A percentile compares a stretch with the other conserved stretches of the same genome.
Conservation (phyloP, 2,113 vertebrate species). For the Petrocephalus microphthalmus region DNA sequence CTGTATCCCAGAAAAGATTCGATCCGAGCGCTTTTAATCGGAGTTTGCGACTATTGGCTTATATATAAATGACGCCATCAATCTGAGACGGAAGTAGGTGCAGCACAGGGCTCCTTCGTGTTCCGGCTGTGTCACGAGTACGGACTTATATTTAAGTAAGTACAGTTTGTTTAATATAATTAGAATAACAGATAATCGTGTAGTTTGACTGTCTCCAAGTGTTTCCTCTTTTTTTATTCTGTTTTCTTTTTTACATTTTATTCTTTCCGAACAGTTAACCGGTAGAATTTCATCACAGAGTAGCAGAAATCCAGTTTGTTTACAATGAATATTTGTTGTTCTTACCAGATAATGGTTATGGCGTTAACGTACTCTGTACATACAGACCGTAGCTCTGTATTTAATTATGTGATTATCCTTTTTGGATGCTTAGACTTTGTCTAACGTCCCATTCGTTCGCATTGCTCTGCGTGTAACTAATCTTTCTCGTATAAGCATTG, state of each 20-base stretch:
- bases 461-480: neutral
- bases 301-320: neutral
- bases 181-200: neutral
- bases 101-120: neutral
- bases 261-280: neutral
- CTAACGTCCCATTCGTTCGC: neutral
- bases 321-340: neutral
- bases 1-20: neutral
- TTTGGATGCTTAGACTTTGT: neutral
- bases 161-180: neutral
- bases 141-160: neutral
- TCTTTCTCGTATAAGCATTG: neutral
- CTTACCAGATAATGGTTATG: neutral
- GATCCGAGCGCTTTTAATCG: neutral
- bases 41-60: neutral
- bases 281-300: neutral
- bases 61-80: constrained; percentile 16
- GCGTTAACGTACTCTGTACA: neutral
- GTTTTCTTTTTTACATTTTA: neutral
- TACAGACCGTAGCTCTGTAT: neutral
- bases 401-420: neutral
- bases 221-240: neutral
- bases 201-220: neutral
- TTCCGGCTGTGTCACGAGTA: neutral
- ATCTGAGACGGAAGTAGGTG: constrained; percentile 28